These are phyloP conservation scores for Heliothis peltigera DNA, from an alignment of 2,888 invertebrate species.

Conservation along the genomic window DNA sequence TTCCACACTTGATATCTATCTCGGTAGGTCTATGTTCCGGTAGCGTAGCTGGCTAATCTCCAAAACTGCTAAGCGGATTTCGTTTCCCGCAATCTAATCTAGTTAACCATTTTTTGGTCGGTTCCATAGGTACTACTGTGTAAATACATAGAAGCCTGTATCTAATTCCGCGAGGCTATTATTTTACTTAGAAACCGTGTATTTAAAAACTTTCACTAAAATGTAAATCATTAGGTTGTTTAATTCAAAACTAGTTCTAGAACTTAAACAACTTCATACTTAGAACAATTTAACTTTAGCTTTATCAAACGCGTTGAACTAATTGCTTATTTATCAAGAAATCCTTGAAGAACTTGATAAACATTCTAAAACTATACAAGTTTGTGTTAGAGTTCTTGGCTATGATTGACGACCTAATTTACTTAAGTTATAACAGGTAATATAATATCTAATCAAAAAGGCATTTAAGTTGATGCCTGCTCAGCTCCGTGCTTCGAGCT, in stretches of 20 bases:
- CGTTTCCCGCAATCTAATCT: constrained; percentile 47
- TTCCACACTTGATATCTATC: constrained; percentile 21
- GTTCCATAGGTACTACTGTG: background rate
- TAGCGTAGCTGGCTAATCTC: constrained; percentile 47
- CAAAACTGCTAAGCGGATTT: constrained; percentile 46
- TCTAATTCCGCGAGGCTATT: background rate
- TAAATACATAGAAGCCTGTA: constrained; percentile 8
- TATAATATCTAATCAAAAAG: too few species aligned
- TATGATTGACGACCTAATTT: constrained; percentile 31
- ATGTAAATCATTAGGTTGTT: constrained; percentile 6
- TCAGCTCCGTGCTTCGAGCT: constrained; percentile 13
- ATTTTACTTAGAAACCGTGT: too few species aligned
- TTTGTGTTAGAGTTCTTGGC: constrained; percentile 20
- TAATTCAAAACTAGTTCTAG: constrained; percentile 16
- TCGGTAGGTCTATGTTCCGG: constrained; percentile 23
- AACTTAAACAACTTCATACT: constrained; percentile 13
- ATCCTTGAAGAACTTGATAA: constrained; percentile 17
- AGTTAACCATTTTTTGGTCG: constrained; percentile 44
- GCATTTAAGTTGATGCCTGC: constrained; percentile 34
- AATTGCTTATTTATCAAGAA: constrained; percentile 12
- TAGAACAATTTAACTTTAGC: constrained; percentile 13
- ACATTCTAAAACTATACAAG: constrained; percentile 28
- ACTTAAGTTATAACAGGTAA: constrained; percentile 17
- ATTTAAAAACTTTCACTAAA: constrained; percentile 4
- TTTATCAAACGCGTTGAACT: constrained; percentile 6